Evolutionary conservation across 2,113 vertebrate genomes (phyloP), one percentile per base, ranked within the genome.

Genomic region (Garra rufa): DNA sequence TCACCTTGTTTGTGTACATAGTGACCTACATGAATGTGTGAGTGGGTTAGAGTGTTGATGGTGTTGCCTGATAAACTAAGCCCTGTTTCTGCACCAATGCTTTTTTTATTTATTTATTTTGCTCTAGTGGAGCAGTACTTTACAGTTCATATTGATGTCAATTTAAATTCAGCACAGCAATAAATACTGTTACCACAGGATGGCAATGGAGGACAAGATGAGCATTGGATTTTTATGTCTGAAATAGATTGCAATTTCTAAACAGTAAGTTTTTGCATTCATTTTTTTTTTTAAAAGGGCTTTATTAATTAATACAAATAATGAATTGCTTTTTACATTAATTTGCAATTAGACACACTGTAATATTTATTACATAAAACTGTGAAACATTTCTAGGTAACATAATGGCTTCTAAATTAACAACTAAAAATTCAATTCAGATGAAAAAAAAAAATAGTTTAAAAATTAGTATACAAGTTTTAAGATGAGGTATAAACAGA

Each of bases 201-300:
- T 75, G 79, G 83, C 30, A 77, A 75, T 44, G 24, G 61, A 79
- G 76, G 34, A 79, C 76, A 43, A 61, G 2, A 19, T 79, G 30
- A n/a, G 19, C 10, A 59, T 9, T 50, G 28, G 76, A 65, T 21
- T 55, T 57, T 19, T 8, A 38, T 38, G 21, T 71, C 8, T 41
- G 48, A 41, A 38, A 52, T 34, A 1, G 28, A 26, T 4, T 15
- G 7, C 6, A 30, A 52, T 76, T 76, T 30, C 44, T 48, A 75
- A 44, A 46, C 13, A 50, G 44, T 9, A 28, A 11, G 21, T 10
- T 28, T 15, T 17, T 13, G 1, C 26, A 46, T 21, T 55, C 2
- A 55, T 55, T 55, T 1, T 55, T 55, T 8, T 41, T 0, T 15
- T 24, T 21, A 65, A 41, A 70, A 11, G 11, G 2, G 30, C 5